Evolutionary conservation across 2,797 vertebrate genomes (phyloP).

Genomic region (Onychomys leucogaster): DNA sequence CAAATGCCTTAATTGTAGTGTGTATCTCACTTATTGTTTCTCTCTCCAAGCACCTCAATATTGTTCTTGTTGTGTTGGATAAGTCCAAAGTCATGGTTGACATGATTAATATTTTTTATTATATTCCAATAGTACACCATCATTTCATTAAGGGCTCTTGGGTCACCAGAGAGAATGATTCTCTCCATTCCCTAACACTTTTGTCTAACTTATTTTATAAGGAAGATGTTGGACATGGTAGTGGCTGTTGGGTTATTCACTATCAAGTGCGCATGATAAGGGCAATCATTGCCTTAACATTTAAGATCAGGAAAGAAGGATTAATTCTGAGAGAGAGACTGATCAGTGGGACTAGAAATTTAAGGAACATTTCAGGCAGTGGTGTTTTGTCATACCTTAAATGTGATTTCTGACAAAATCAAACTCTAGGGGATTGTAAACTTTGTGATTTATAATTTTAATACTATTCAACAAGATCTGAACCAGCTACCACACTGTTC

Average conservation of each 20-base stretch:
- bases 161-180: not conserved
- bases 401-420: not conserved
- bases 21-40: not conserved
- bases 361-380: not conserved
- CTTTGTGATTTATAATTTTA: not conserved
- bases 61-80: not conserved
- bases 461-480: not conserved
- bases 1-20: not conserved
- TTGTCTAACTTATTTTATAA: not conserved
- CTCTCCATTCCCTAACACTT: not conserved
- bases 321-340: not conserved
- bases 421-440: not conserved
- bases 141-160: not conserved
- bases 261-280: not conserved
- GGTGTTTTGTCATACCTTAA: not conserved
- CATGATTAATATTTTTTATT: not conserved
- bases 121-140: not conserved
- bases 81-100: not conserved
- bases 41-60: not conserved
- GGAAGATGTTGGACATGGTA: accelerated
- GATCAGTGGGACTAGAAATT: not conserved
- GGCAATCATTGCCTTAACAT: not conserved
- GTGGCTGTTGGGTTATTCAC: not conserved
- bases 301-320: not conserved
- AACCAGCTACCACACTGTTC: not conserved